Base-by-base conservation (phyloP, 1,140 invertebrate species). In the Papilio polyxenes region DNA sequence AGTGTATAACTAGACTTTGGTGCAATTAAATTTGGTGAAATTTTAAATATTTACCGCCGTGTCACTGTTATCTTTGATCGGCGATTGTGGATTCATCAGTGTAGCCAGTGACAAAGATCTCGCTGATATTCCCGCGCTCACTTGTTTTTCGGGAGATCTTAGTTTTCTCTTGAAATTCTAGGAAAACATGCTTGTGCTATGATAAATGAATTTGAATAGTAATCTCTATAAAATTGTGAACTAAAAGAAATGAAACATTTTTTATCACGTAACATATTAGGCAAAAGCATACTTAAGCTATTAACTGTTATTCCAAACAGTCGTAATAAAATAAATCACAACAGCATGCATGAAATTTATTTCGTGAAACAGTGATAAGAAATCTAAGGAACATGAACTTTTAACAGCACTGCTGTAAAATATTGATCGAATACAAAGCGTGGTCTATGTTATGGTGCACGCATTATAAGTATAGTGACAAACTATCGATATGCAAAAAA, bases 81-180 rank as follows among this genome's bases (percentile, higher is more conserved):
- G 89, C 10, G 91, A 91, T 40, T 85, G 84, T 44, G 87, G 88
- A 51, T 89, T 91, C 91, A 93, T 90, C 7, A 96, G 87, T 8
- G 95, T 96, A 0, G 95, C 95, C 56, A 96, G 87, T 2, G 96
- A 96, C 4, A 90, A 89, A 0, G 95, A 95, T 83, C 86, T 93
- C 86, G 82, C 95, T 80, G 80, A 94, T 88, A 87, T 95, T 82
- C 86, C 94, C 51, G 91, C 82, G 82, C 92, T 94, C 49, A 94
- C 85, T 86, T 94, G 89, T 53, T 95, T 95, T 82, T 96, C 95
- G 0, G 96, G 93, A 8, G 95, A 93, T 20, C 92, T 90, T 76
- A 96, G 86, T 37, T 95, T 94, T 84, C 95, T 95, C 85, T 95
- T 95, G 89, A 96, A 96, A 87, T 96, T 95, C 96, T 96, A 53